Evolutionary conservation across 1,140 invertebrate genomes (phyloP).

Genomic region (Drosophila asahinai): DNA sequence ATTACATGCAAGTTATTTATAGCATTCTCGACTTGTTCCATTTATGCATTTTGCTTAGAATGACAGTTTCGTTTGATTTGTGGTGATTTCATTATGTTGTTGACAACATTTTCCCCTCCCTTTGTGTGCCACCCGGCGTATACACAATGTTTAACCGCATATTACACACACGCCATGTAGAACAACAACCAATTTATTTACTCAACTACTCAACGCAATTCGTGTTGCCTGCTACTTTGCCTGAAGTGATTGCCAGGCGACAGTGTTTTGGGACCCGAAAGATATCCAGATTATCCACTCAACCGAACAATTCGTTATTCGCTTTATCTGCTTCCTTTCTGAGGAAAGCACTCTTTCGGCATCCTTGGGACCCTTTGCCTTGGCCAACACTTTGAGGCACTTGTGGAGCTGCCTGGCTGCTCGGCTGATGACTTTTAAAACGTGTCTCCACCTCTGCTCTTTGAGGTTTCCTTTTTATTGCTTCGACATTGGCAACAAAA

Average conservation of each 20-base stretch:
- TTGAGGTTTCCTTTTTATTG: conserved; percentile 45
- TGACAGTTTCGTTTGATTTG: conserved; percentile 31
- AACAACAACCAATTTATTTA: conserved; percentile 49
- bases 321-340: conserved; percentile 13
- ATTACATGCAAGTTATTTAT: background rate
- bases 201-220: conserved; percentile 32
- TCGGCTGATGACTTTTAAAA: conserved; percentile 64
- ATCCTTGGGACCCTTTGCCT: conserved; percentile 20
- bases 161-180: conserved; percentile 50
- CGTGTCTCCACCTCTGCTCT: conserved; percentile 36
- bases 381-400: conserved; percentile 24
- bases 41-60: background rate
- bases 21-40: background rate
- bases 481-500: conserved; percentile 48
- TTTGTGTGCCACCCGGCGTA: conserved; percentile 32
- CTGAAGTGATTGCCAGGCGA: conserved; percentile 25
- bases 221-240: conserved; percentile 25
- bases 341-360: conserved; percentile 11
- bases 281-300: conserved; percentile 33
- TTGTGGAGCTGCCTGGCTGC: conserved; percentile 21
- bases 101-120: conserved; percentile 18
- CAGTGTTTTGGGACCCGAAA: conserved; percentile 24
- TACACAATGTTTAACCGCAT: conserved; percentile 54
- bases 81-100: conserved; percentile 48
- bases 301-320: conserved; percentile 33